A percentile compares a stretch with the other conserved stretches of the same genome.
Evolutionary conservation across 92 coral and sea anemone genomes (phyloP).

Genomic region (Pocillopora meandrina): DNA sequence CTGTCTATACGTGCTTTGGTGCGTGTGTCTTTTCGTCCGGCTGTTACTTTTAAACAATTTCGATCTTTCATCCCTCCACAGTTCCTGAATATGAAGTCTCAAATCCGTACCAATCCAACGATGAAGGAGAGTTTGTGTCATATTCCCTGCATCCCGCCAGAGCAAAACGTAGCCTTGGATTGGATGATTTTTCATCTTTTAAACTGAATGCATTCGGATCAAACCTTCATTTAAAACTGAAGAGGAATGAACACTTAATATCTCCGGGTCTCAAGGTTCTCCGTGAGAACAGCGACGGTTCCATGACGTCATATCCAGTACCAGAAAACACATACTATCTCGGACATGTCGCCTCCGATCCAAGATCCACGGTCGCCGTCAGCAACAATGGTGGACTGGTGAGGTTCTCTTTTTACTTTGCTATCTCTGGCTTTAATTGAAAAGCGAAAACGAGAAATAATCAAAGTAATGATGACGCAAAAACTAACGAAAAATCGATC

Average conservation of each 20-base stretch:
- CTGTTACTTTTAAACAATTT: neutral
- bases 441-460: neutral
- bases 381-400: constrained; percentile 86
- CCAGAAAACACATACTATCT: constrained; percentile 70
- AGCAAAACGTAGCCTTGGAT: constrained; percentile 46
- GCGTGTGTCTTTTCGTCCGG: too few relatives aligned
- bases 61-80: neutral
- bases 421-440: neutral
- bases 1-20: too few relatives aligned
- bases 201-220: constrained; percentile 79
- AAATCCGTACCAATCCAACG: constrained; percentile 61
- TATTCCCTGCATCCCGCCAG: constrained; percentile 51
- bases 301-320: constrained; percentile 49
- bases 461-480: neutral
- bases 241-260: constrained; percentile 66
- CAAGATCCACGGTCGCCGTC: constrained; percentile 82
- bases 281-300: constrained; percentile 63
- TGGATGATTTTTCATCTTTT: constrained; percentile 26
- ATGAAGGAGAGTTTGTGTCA: constrained; percentile 61
- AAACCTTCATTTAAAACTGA: constrained; percentile 71
- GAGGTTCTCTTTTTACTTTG: constrained; percentile 7
- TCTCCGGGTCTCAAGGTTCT: constrained; percentile 74
- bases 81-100: constrained; percentile 80
- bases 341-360: constrained; percentile 85
- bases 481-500: neutral